These are phyloP conservation scores for Prunella fulvescens DNA, from an alignment of 2,113 vertebrate genomes.

Conservation along the genomic window DNA sequence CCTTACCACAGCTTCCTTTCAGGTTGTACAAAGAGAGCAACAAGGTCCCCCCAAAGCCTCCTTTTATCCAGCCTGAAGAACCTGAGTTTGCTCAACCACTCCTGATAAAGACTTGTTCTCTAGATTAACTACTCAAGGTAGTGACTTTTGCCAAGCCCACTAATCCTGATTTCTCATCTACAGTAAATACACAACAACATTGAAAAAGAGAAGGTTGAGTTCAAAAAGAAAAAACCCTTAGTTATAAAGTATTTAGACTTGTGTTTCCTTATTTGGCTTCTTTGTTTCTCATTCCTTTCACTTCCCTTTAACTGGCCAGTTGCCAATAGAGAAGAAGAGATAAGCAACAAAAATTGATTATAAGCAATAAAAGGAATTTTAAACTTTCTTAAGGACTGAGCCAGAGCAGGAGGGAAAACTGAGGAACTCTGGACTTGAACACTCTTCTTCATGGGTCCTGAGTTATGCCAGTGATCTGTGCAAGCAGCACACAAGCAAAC, in stretches of 20 bases:
- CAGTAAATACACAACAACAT: neutral
- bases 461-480: neutral
- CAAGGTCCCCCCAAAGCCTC: neutral
- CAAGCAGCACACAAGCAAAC: neutral
- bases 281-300: neutral
- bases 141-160: neutral
- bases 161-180: neutral
- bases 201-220: neutral
- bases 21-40: neutral
- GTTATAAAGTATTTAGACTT: neutral
- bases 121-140: neutral
- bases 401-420: neutral
- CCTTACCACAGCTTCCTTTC: neutral
- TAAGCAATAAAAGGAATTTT: constrained; percentile 9
- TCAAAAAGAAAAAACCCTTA: neutral
- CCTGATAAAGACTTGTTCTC: neutral
- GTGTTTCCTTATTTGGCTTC: neutral
- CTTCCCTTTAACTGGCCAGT: constrained; percentile 4
- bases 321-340: constrained; percentile 29
- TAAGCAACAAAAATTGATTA: constrained; percentile 52
- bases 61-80: neutral
- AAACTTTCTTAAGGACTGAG: constrained; percentile 14
- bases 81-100: neutral
- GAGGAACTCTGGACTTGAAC: neutral
- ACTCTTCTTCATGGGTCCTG: neutral